phyloP scores from a whole-genome alignment of 2,113 vertebrate genomes.

The Tachuris rubrigastra region DNA sequence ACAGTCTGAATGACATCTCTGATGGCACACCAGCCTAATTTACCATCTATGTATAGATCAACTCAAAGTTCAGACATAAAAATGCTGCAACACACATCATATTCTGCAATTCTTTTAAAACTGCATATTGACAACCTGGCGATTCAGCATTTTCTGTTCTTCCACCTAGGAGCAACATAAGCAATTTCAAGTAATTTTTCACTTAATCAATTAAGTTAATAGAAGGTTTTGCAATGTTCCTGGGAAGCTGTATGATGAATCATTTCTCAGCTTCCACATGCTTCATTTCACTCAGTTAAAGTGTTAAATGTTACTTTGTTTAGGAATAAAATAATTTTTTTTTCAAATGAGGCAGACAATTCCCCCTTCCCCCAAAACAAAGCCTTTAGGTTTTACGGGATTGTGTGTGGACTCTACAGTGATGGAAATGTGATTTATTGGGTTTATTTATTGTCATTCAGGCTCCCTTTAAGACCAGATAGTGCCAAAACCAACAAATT shows the following conservation, averaged over 20 bases:
- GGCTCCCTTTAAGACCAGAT: not conserved
- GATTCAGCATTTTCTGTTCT: constrained; percentile 39
- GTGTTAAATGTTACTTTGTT: not conserved
- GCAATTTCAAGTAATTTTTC: not conserved
- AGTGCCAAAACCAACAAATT: not conserved
- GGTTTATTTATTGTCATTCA: not conserved
- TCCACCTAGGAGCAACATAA: not conserved
- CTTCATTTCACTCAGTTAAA: not conserved
- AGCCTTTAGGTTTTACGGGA: not conserved
- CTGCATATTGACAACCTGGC: constrained; percentile 42
- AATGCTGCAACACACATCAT: constrained; percentile 17
- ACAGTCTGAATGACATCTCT: not conserved
- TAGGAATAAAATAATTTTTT: not conserved
- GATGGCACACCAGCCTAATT: constrained; percentile 43
- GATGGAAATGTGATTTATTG: not conserved
- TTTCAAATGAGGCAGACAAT: not conserved
- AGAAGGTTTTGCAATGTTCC: not conserved
- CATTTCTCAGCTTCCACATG: not conserved
- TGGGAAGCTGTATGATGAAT: not conserved
- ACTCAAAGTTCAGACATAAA: constrained; percentile 39
- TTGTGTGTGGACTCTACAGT: fast-evolving
- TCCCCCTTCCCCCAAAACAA: not conserved
- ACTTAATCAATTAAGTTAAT: constrained; percentile 17
- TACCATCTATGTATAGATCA: constrained; percentile 9
- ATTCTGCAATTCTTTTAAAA: constrained; percentile 42